phyloP scores from a whole-genome alignment of 2,888 invertebrate genomes.

The Phanerotoma sp. region DNA sequence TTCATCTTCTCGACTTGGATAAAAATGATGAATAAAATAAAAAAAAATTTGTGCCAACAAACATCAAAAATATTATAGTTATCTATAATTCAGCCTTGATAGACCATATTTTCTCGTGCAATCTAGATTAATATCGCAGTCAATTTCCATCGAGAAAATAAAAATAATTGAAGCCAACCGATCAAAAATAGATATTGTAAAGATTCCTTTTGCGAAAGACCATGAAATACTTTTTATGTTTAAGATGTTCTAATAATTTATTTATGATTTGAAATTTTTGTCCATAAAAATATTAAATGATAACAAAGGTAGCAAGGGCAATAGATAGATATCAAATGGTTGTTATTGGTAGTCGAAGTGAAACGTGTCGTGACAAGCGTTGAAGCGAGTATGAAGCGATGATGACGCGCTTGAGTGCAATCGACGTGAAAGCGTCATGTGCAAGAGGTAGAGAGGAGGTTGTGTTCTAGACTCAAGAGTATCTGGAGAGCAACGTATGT shows the following conservation, averaged over 20 bases:
- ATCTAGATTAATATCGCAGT: too few species aligned
- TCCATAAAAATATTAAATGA: too few species aligned
- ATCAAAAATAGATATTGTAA: too few species aligned
- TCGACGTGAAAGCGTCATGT: slow-evolving; percentile 3
- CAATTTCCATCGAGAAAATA: too few species aligned
- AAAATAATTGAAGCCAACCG: too few species aligned
- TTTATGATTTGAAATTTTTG: too few species aligned
- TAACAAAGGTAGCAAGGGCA: background rate
- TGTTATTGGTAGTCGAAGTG: slow-evolving; percentile 7
- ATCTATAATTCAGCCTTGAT: background rate
- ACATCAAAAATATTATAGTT: too few species aligned
- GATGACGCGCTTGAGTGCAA: slow-evolving; percentile 12
- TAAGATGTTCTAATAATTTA: too few species aligned
- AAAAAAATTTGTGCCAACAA: background rate
- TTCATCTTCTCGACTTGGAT: too few species aligned
- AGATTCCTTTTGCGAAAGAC: too few species aligned
- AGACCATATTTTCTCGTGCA: too few species aligned
- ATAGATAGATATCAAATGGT: background rate
- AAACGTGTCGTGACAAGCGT: slow-evolving; percentile 1
- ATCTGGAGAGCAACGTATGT: background rate
- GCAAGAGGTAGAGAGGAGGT: background rate
- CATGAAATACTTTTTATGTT: too few species aligned
- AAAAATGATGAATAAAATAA: background rate
- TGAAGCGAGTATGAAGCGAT: slow-evolving; percentile 7
- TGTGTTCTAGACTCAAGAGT: background rate